These are phyloP conservation scores for Margarornis squamiger DNA, from an alignment of 2,797 vertebrate genomes.

Conservation along the genomic window DNA sequence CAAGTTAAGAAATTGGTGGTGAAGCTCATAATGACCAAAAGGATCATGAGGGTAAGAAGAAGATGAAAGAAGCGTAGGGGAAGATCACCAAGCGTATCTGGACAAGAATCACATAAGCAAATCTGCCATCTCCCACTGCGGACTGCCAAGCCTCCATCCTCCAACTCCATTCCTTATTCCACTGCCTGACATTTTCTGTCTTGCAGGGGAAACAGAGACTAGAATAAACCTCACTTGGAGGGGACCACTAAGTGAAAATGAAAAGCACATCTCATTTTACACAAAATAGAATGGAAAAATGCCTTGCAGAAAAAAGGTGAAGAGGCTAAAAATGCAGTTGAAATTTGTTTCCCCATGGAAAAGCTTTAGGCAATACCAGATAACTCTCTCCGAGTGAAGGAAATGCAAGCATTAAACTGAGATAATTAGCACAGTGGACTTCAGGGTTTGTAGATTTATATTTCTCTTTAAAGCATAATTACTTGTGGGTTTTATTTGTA, in stretches of 20 bases:
- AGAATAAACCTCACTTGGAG: not conserved
- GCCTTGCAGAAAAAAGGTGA: not conserved
- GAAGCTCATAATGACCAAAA: not conserved
- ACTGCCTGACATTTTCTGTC: not conserved
- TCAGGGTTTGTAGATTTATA: not conserved
- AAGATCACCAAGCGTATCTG: not conserved
- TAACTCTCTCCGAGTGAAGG: not conserved
- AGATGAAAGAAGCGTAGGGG: rapidly evolving
- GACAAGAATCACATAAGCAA: not conserved
- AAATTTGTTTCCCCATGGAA: not conserved
- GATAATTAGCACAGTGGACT: not conserved
- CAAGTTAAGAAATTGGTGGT: not conserved
- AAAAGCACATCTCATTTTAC: not conserved
- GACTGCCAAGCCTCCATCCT: not conserved
- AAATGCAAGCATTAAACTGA: not conserved
- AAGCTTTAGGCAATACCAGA: not conserved
- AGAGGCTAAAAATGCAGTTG: not conserved
- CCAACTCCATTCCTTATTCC: not conserved
- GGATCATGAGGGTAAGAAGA: not conserved
- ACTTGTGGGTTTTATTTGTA: not conserved
- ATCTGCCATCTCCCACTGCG: not conserved
- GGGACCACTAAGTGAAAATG: not conserved
- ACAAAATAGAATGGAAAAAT: not conserved
- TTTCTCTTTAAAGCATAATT: not conserved
- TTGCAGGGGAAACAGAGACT: rapidly evolving